Base-by-base conservation (phyloP, 2,888 invertebrate genomes). In the Diaprepes abbreviatus region DNA sequence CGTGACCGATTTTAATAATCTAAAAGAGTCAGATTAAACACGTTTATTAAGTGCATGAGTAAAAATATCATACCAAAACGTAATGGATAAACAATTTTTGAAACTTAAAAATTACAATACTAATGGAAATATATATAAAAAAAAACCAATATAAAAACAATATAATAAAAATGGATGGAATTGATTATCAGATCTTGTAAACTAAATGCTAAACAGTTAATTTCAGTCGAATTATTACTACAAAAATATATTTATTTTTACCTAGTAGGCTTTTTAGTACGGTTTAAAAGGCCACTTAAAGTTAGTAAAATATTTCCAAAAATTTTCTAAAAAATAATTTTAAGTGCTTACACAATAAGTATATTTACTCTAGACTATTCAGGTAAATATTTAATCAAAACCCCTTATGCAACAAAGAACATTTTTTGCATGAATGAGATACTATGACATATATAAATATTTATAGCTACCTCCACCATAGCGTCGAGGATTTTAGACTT, bases 151-250 rank as follows among this genome's bases (percentile, higher is more conserved):
- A 59, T 16, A 31, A 7, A 45, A 35, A 57, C 19, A 6, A 16
- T 19, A 12, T 7, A 17, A 3, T n/a, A 45, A 33, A 35, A 45
- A 45, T 45, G 60, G 60, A 60, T 48, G 60, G 60, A 60, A 21
- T 60, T 33, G 7, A 31, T 1, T 31, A 50, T 50, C 48, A 50
- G 48, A 50, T 50, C 48, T 28, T 43, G 19, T 43, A 24, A 59
- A 43, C 31, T 58, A 58, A 58, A 58, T 6, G 28, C 43, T 40
- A 43, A 43, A 10, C 14, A 10, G 12, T 43, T 54, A 35, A 54
- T 10, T 54, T 54, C 43, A 59, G n/a, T 45, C 16, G 31, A n/a
- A 40, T 17, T 14, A 10, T n/a, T 17, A 45, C 45, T 60, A 45
- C 7, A 60, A 60, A 48, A 45, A 59, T 45, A 60, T 19, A 4